A percentile compares a stretch with the other conserved stretches of the same genome.
phyloP scores from a whole-genome alignment of 2,797 vertebrate genomes.

The Sternotherus odoratus region DNA sequence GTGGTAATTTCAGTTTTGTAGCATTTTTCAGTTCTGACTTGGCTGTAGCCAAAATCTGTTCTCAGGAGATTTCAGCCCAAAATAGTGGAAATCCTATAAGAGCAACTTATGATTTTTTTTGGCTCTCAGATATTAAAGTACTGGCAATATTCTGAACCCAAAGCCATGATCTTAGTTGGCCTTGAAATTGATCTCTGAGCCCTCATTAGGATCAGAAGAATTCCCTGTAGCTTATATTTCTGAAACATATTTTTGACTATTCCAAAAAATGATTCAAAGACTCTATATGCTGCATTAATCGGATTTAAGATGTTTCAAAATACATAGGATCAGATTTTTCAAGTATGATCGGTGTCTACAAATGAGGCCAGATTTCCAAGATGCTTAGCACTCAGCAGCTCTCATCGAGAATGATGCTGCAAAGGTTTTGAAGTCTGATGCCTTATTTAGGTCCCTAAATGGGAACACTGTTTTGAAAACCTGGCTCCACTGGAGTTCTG shows the following conservation, averaged over 20 bases:
- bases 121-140: neutral
- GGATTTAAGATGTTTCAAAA: neutral
- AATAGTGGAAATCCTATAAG: accelerated
- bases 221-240: neutral
- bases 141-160: neutral
- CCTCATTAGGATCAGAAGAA: neutral
- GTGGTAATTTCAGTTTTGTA: neutral
- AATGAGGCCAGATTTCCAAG: neutral
- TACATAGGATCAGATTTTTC: neutral
- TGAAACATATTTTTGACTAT: neutral
- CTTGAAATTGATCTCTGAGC: neutral
- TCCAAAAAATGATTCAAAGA: neutral
- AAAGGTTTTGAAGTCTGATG: accelerated
- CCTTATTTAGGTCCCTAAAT: neutral
- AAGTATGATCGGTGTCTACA: neutral
- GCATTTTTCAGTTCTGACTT: neutral
- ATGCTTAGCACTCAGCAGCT: neutral
- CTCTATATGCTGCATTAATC: neutral
- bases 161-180: neutral
- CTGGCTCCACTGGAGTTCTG: neutral
- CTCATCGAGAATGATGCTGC: accelerated
- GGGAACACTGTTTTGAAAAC: neutral
- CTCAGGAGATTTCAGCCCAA: neutral
- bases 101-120: neutral
- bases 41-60: neutral